Evolutionary conservation across 2,888 invertebrate species (phyloP).

Genomic region (Drosophila quinaria): DNA sequence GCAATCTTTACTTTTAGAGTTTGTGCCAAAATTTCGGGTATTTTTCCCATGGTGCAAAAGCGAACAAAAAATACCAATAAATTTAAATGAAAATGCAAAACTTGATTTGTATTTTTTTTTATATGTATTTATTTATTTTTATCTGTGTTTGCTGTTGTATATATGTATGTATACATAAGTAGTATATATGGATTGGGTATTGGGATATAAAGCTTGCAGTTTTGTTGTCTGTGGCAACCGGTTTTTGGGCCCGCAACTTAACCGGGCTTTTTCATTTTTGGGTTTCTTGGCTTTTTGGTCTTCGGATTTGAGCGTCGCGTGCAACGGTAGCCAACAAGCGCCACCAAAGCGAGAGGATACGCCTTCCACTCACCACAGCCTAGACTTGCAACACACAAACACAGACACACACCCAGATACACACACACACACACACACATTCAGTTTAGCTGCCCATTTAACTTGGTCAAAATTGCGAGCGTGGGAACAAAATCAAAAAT

Average conservation of each 20-base stretch:
- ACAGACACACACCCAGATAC: constrained; percentile 23
- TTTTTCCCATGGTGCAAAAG: neutral
- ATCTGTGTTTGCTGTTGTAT: neutral
- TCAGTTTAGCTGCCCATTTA: constrained; percentile 3
- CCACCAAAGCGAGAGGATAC: constrained; percentile 58
- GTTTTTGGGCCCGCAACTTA: constrained; percentile 9
- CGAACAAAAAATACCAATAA: constrained; percentile 60
- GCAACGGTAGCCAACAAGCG: constrained; percentile 77
- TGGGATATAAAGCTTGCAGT: constrained; percentile 15
- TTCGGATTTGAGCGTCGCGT: constrained; percentile 45
- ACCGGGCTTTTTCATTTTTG: constrained; percentile 1
- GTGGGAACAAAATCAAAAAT: constrained; percentile 45
- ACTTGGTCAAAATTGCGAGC: constrained; percentile 47
- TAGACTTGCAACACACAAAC: constrained; percentile 56
- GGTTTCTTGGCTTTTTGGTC: constrained; percentile 9
- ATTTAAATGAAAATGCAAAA: constrained; percentile 79
- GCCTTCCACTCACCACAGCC: constrained; percentile 40
- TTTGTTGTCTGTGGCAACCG: constrained; percentile 8
- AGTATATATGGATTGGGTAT: neutral
- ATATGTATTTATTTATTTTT: neutral
- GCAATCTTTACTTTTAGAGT: too few relatives aligned
- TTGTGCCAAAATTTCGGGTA: too few relatives aligned
- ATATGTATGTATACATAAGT: constrained; percentile 1
- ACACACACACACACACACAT: constrained; percentile 19
- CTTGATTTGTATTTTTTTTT: constrained; percentile 66